A percentile compares a stretch with the other conserved stretches of the same genome.
These are phyloP conservation scores for Drosophila bunnanda DNA, from an alignment of 2,888 invertebrate genomes.

Conservation along the genomic window DNA sequence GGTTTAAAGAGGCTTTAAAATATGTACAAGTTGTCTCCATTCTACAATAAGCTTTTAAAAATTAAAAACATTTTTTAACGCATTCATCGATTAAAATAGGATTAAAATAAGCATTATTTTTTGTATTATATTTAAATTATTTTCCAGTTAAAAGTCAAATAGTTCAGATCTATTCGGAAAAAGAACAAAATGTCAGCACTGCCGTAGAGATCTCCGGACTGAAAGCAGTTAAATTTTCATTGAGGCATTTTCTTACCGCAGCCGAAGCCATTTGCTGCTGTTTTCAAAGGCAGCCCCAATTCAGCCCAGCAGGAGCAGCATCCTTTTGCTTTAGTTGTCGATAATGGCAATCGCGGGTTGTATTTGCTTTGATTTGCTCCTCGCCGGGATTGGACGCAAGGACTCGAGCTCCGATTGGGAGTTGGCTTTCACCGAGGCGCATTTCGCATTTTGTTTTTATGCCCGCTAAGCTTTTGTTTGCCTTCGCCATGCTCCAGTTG, in stretches of 20 bases:
- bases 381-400: conserved; percentile 25
- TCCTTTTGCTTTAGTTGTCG: conserved; percentile 59
- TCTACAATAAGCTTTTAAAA: too few species aligned
- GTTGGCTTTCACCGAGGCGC: conserved; percentile 22
- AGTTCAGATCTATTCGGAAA: too few species aligned
- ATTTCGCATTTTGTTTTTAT: conserved; percentile 51
- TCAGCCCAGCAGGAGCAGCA: conserved; percentile 43
- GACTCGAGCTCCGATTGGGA: conserved; percentile 19
- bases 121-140: too few species aligned
- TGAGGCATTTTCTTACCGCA: conserved; percentile 34
- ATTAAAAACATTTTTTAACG: too few species aligned
- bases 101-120: too few species aligned
- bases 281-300: conserved; percentile 15
- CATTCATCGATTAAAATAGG: too few species aligned
- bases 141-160: too few species aligned
- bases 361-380: conserved; percentile 78
- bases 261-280: conserved; percentile 20
- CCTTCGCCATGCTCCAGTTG: conserved; percentile 43
- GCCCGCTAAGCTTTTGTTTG: conserved; percentile 75
- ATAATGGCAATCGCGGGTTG: conserved; percentile 79
- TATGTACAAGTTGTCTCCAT: too few species aligned
- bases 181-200: background rate
- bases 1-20: too few species aligned
- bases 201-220: conserved; percentile 8
- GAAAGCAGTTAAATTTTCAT: conserved; percentile 33